Percentiles rank a stretch among this genome's conserved stretches.
Conservation (phyloP, 2,888 invertebrate genomes). For the Pimpla rufipes region DNA sequence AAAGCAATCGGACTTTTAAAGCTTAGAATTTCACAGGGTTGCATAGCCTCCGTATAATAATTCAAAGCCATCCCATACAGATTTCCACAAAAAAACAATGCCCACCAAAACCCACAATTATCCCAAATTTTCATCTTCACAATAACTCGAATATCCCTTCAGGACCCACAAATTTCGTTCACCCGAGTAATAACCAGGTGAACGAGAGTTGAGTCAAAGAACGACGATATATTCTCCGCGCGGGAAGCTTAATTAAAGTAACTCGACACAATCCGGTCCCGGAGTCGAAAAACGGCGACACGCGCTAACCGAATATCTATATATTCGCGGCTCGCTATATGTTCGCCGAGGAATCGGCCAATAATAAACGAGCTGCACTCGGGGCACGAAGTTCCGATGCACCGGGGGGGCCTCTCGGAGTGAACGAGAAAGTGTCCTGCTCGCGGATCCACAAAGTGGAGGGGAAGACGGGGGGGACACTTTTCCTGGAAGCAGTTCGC, state of each 20-base stretch:
- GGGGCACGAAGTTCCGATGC: conserved; percentile 34
- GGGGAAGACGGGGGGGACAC: conserved; percentile 55
- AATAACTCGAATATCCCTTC: not conserved
- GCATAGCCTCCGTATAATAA: not conserved
- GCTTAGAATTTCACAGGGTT: too few species aligned
- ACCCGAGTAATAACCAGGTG: conserved; percentile 8
- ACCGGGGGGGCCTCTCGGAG: conserved; percentile 37
- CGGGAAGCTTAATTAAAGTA: conserved; percentile 58
- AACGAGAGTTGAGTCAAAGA: conserved; percentile 45
- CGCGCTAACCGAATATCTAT: not conserved
- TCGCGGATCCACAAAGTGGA: conserved; percentile 1
- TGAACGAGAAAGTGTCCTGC: conserved; percentile 25
- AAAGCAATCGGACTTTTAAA: too few species aligned
- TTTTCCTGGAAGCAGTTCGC: conserved; percentile 81
- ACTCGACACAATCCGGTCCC: conserved; percentile 20
- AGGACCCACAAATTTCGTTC: not conserved
- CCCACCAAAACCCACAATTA: too few species aligned
- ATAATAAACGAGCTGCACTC: conserved; percentile 70
- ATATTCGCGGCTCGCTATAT: not conserved
- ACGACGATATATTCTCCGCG: conserved; percentile 23
- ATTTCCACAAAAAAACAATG: too few species aligned
- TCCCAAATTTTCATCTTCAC: not conserved
- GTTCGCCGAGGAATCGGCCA: conserved; percentile 54
- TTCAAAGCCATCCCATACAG: not conserved
- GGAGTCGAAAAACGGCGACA: not conserved